These are phyloP conservation scores for Caenorhabditis afra DNA, from an alignment of 2,888 invertebrate species.

Conservation along the genomic window DNA sequence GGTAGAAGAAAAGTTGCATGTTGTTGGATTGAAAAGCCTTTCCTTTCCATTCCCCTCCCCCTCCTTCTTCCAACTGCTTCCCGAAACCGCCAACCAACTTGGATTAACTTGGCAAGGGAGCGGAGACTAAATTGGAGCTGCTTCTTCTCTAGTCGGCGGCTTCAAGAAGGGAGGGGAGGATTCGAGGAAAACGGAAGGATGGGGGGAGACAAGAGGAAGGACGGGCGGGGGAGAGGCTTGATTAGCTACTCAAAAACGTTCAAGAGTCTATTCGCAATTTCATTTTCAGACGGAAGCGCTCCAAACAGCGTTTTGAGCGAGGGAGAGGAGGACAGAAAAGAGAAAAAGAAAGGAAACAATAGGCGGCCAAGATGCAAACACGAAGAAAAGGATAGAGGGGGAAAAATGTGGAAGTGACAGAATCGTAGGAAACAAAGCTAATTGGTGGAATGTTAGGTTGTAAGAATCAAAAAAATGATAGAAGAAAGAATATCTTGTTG, in stretches of 20 bases:
- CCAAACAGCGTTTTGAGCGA: no score
- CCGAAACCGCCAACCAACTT: not conserved
- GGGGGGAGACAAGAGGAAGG: slow-evolving; percentile 12
- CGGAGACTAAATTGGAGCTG: not conserved
- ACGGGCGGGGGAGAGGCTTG: slow-evolving; percentile 3
- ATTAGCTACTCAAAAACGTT: slow-evolving; percentile 58
- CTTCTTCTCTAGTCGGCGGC: no score
- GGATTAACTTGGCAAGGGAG: slow-evolving; percentile 33
- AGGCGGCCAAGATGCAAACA: not conserved
- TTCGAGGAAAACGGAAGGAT: slow-evolving; percentile 4
- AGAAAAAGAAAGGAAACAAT: not conserved
- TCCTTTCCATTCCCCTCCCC: not conserved
- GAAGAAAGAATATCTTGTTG: slow-evolving; percentile 40
- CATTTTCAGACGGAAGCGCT: slow-evolving; percentile 27
- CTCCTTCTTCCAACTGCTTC: slow-evolving; percentile 11
- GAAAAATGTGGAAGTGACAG: not conserved
- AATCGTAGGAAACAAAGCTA: not conserved
- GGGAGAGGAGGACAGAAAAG: not conserved
- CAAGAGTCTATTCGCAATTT: slow-evolving; percentile 53
- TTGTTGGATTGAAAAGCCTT: slow-evolving; percentile 1
- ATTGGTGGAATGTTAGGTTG: not conserved
- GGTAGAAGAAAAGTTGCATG: slow-evolving; percentile 45
- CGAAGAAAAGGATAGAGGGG: no score
- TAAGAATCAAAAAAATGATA: slow-evolving; percentile 20
- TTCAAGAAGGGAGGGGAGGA: slow-evolving; percentile 3